phyloP scores from a whole-genome alignment of 2,797 vertebrate species.

The Cuculus canorus region DNA sequence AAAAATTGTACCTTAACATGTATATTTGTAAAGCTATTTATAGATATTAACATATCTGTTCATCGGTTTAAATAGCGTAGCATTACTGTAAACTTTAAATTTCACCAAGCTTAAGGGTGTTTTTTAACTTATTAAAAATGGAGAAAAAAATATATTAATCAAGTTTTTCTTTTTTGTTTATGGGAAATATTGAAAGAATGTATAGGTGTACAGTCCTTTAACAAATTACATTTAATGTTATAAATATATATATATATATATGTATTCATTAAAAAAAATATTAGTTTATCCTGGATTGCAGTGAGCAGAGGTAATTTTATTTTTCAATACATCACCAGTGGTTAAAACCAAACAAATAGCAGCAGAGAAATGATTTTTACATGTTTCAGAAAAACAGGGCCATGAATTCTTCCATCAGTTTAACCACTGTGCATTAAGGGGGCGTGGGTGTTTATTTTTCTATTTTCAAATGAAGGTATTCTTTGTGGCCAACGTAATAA shows the following conservation, averaged over 20 bases:
- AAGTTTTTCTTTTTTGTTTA: conserved; percentile 78
- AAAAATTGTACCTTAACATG: conserved; percentile 92
- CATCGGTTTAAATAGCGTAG: conserved; percentile 82
- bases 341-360: conserved; percentile 76
- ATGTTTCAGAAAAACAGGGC: conserved; percentile 48
- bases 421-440: conserved; percentile 56
- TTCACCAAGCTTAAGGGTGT: conserved; percentile 72
- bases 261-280: conserved; percentile 68
- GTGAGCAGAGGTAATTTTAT: conserved; percentile 74
- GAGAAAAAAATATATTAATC: conserved; percentile 81
- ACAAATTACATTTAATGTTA: conserved; percentile 73
- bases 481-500: conserved; percentile 71
- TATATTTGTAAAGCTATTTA: conserved; percentile 99
- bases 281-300: conserved; percentile 78
- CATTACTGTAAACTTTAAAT: conserved; percentile 82
- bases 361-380: conserved; percentile 56
- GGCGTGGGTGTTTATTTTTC: conserved; percentile 68
- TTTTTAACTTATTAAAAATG: conserved; percentile 94
- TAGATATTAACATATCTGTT: conserved; percentile 87
- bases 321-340: conserved; percentile 78
- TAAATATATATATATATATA: conserved; percentile 72
- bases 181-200: conserved; percentile 80
- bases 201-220: conserved; percentile 75
- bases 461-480: conserved; percentile 85
- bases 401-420: conserved; percentile 68